A percentile compares a stretch with the other conserved stretches of the same genome.
phyloP scores from a whole-genome alignment of 1,140 invertebrate species.

The Drosophila trapezifrons region DNA sequence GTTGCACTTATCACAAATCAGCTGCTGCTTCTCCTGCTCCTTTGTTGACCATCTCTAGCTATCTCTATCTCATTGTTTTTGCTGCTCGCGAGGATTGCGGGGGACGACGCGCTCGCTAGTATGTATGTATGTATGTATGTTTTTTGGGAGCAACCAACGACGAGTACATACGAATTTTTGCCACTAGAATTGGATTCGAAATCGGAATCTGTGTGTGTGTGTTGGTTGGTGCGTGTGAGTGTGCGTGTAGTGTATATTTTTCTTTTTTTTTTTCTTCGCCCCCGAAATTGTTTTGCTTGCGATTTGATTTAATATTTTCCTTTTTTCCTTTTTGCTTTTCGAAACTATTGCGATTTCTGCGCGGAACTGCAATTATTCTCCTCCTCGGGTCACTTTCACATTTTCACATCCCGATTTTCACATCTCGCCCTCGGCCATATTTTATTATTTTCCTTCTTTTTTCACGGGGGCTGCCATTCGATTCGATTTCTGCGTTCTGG shows the following conservation, averaged over 20 bases:
- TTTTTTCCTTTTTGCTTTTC: background rate
- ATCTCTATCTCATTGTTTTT: constrained; percentile 37
- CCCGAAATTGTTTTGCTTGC: constrained; percentile 55
- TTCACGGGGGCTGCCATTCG: constrained; percentile 41
- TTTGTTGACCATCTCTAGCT: constrained; percentile 36
- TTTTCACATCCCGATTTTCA: constrained; percentile 41
- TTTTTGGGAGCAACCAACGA: constrained; percentile 71
- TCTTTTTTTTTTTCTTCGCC: constrained; percentile 23
- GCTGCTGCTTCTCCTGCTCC: constrained; percentile 28
- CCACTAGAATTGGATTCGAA: constrained; percentile 69
- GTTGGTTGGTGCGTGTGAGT: constrained; percentile 5
- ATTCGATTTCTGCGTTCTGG: constrained; percentile 58
- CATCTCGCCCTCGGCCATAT: constrained; percentile 46
- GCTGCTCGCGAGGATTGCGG: constrained; percentile 20
- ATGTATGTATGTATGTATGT: constrained; percentile 52
- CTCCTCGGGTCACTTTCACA: constrained; percentile 45
- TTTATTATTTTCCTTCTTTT: constrained; percentile 56
- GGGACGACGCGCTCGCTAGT: constrained; percentile 21
- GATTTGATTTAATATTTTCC: constrained; percentile 36
- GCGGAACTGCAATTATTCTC: constrained; percentile 37
- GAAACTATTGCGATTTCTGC: constrained; percentile 4
- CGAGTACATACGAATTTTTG: constrained; percentile 79
- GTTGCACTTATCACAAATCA: constrained; percentile 54
- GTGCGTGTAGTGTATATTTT: constrained; percentile 61
- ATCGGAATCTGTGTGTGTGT: constrained; percentile 17